Evolutionary conservation across 1,140 invertebrate genomes (phyloP), one percentile per base, ranked within the genome.

Genomic region (Penaeus indicus): DNA sequence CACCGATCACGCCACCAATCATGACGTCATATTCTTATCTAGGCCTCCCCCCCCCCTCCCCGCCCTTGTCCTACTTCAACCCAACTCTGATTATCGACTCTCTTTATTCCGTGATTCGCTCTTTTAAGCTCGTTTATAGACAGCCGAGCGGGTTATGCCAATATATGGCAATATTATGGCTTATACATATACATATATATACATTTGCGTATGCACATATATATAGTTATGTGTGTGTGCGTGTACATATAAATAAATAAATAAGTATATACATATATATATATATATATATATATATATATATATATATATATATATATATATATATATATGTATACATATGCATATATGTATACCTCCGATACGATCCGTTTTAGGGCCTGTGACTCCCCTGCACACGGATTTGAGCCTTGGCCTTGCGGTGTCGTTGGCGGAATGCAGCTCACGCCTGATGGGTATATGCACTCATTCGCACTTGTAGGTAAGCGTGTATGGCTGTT

Each of bases 321-420:
- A 72, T n/a, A 72, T 72, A 72, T n/a, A 72, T 72, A 72, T 72
- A n/a, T 72, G n/a, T 72, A 72, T 72, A 72, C n/a, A 72, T 72
- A 72, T 72, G 22, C 22, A 72, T 72, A 72, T 25, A 72, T 72
- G 8, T 72, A n/a, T 72, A 22, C 25, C 63, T 67, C 25, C 63
- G 63, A 22, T 11, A 8, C 5, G 25, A 67, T 21, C 25, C 63
- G 25, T 25, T 67, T 25, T 4, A 21, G 21, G 21, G 5, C 63
- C 63, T 67, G 21, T 67, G 4, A 22, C 63, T 67, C 63, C 25
- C 63, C 25, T 25, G 21, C 10, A 22, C 63, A 32, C 32, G 32
- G 32, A 32, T 67, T 25, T 11, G 21, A 22, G 21, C 25, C 63
- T 67, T 25, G 21, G 21, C 25, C 63, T 67, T 25, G 21, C 63